These are phyloP conservation scores for Erithacus rubecula DNA, from an alignment of 2,797 vertebrate species.

Conservation along the genomic window DNA sequence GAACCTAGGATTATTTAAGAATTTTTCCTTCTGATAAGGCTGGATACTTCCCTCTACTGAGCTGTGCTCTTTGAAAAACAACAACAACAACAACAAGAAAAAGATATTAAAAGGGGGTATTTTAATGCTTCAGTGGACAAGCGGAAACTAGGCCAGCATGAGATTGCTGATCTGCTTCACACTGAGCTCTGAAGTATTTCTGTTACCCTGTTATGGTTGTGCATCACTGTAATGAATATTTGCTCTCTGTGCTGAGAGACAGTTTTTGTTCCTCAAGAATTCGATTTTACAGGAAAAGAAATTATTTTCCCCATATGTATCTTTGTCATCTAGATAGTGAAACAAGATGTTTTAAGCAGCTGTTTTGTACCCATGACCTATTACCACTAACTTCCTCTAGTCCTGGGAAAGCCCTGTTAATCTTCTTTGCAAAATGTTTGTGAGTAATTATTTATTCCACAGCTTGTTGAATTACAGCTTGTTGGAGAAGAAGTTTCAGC, in stretches of 20 bases:
- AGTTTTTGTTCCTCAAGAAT: background rate
- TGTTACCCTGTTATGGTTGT: background rate
- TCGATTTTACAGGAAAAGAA: background rate
- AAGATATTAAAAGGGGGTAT: rapidly evolving
- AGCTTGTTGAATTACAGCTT: background rate
- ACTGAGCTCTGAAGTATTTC: background rate
- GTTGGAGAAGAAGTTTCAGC: background rate
- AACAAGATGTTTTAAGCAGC: background rate
- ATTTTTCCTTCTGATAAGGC: background rate
- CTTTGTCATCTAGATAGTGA: background rate
- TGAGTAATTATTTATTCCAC: background rate
- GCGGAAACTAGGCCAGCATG: background rate
- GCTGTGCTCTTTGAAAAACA: no score
- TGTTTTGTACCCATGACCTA: background rate
- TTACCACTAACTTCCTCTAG: background rate
- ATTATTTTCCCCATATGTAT: background rate
- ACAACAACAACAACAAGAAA: no score
- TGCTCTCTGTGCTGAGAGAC: background rate
- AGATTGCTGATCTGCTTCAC: background rate
- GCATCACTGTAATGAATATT: background rate
- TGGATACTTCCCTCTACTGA: background rate
- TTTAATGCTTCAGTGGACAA: background rate
- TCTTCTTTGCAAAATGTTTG: background rate
- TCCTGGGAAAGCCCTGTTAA: background rate
- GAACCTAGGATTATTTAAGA: background rate